phyloP scores from a whole-genome alignment of 2,888 invertebrate genomes.

The Maniola hyperantus region DNA sequence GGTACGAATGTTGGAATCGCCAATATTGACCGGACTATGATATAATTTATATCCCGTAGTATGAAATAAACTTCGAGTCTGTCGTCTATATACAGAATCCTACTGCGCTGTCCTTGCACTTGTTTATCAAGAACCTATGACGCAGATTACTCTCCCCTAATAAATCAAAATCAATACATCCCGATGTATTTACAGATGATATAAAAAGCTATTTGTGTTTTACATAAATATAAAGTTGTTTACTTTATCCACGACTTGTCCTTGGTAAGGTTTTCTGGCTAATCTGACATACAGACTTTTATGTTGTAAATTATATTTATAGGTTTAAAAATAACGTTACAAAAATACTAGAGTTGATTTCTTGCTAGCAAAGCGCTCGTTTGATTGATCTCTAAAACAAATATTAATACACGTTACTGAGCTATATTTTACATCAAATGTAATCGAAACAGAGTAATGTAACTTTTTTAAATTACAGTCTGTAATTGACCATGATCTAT shows the following conservation, averaged over 20 bases:
- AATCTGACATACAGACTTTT: slow-evolving; percentile 50
- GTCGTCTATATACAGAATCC: background rate
- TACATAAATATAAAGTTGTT: slow-evolving; percentile 43
- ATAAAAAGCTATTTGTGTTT: slow-evolving; percentile 56
- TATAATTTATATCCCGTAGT: too few relatives aligned
- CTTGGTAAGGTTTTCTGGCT: slow-evolving; percentile 61
- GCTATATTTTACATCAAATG: background rate
- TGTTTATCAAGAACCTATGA: slow-evolving; percentile 34
- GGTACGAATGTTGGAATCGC: too few relatives aligned
- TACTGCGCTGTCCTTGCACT: background rate
- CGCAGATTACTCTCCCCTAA: slow-evolving; percentile 40
- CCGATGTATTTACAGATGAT: slow-evolving; percentile 61
- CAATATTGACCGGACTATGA: too few relatives aligned
- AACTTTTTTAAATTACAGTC: background rate
- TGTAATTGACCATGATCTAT: background rate
- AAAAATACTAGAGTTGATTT: slow-evolving; percentile 59
- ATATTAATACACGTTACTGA: slow-evolving; percentile 6
- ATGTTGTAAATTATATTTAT: slow-evolving; percentile 58
- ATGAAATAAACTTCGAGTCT: too few relatives aligned
- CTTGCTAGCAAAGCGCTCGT: slow-evolving; percentile 53
- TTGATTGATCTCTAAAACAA: slow-evolving; percentile 19
- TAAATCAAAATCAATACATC: slow-evolving; percentile 46
- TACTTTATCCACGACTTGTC: slow-evolving; percentile 61
- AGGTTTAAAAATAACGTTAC: slow-evolving; percentile 46
- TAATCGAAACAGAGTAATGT: background rate